phyloP scores from a whole-genome alignment of 2,888 invertebrate species.

The Brenthis hecate region DNA sequence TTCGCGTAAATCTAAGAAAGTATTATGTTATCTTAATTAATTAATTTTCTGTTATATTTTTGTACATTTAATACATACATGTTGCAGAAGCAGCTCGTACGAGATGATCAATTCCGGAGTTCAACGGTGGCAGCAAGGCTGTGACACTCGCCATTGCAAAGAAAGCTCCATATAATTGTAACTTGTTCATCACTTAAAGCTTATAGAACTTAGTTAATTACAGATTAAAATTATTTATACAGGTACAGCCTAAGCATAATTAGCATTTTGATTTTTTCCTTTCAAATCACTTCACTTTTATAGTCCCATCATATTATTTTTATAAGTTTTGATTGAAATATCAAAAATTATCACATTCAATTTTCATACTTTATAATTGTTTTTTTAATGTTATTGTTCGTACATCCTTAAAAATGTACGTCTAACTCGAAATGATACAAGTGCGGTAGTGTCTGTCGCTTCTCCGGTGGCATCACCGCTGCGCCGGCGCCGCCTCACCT shows the following conservation, averaged over 20 bases:
- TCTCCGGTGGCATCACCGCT: constrained; percentile 10
- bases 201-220: neutral
- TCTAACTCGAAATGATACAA: neutral
- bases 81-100: constrained; percentile 44
- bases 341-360: too few relatives aligned
- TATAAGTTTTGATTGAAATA: too few relatives aligned
- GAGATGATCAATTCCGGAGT: constrained; percentile 43
- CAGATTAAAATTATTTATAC: neutral
- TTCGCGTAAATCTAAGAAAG: too few relatives aligned
- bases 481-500: constrained; percentile 10
- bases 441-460: neutral
- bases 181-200: constrained; percentile 19
- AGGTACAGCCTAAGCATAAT: neutral
- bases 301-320: too few relatives aligned
- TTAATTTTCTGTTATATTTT: neutral
- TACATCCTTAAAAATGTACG: too few relatives aligned
- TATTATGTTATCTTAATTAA: too few relatives aligned
- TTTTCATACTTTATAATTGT: too few relatives aligned
- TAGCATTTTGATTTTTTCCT: neutral
- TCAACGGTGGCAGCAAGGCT: constrained; percentile 40
- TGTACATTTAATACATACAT: constrained; percentile 41
- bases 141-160: constrained; percentile 16
- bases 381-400: too few relatives aligned
- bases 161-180: constrained; percentile 17
- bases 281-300: too few relatives aligned